phyloP scores from a whole-genome alignment of 2,888 invertebrate genomes.

The Junonia oenone region DNA sequence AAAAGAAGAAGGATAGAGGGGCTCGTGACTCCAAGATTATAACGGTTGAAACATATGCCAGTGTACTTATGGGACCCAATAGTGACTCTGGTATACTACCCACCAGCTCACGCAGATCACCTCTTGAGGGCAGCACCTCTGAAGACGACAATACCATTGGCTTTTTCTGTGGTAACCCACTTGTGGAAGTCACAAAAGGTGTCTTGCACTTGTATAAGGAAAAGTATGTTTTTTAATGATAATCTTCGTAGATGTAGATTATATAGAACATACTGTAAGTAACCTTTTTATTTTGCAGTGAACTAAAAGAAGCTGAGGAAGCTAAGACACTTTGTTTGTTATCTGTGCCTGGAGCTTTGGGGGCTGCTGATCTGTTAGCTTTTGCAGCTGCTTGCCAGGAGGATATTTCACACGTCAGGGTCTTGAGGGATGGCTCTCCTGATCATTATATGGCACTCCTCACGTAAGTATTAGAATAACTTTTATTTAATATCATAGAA shows the following conservation, averaged over 20 bases:
- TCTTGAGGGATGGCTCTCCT: slow-evolving; percentile 93
- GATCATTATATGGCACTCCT: slow-evolving; percentile 99
- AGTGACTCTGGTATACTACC: slow-evolving; percentile 79
- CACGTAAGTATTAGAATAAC: slow-evolving; percentile 78
- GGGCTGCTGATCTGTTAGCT: slow-evolving; percentile 94
- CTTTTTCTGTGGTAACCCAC: slow-evolving; percentile 97
- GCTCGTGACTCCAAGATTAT: slow-evolving; percentile 85
- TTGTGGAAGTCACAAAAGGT: slow-evolving; percentile 97
- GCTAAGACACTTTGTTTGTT: slow-evolving; percentile 93
- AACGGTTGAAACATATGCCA: slow-evolving; percentile 88
- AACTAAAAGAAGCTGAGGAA: slow-evolving; percentile 84
- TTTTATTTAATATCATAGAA: not conserved
- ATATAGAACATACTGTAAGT: not conserved
- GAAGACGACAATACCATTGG: slow-evolving; percentile 79
- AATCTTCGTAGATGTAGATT: not conserved
- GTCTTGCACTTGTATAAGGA: slow-evolving; percentile 98
- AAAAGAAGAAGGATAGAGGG: slow-evolving; percentile 81
- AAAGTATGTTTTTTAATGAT: slow-evolving; percentile 82
- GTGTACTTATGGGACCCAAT: slow-evolving; percentile 76
- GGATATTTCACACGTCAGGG: slow-evolving; percentile 93
- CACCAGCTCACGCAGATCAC: slow-evolving; percentile 80
- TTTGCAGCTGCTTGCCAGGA: slow-evolving; percentile 96
- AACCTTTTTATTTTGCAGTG: too few species aligned
- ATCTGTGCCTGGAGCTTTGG: slow-evolving; percentile 93
- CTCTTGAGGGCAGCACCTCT: slow-evolving; percentile 51